Evolutionary conservation across 2,888 invertebrate species (phyloP).

Genomic region (Sphaerophoria rueppellii): DNA sequence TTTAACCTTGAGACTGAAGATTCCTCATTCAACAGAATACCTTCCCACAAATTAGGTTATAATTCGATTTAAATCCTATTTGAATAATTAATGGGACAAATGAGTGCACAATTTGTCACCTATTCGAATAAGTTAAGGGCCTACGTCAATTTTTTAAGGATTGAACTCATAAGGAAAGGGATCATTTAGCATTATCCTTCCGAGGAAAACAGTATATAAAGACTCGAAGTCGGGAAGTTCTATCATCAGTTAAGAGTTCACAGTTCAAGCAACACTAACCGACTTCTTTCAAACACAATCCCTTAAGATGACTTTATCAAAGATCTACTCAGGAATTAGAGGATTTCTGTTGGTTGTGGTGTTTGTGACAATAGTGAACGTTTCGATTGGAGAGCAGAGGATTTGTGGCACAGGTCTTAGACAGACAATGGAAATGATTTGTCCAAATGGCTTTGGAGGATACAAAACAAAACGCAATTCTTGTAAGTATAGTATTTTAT

Average conservation of each 20-base stretch:
- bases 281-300: background rate
- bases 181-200: background rate
- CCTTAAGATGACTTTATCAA: slow-evolving; percentile 27
- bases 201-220: slow-evolving; percentile 1
- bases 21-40: slow-evolving; percentile 1
- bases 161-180: slow-evolving; percentile 6
- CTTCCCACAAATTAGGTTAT: slow-evolving; percentile 46
- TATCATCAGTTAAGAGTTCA: background rate
- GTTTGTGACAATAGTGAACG: slow-evolving; percentile 6
- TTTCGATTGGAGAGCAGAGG: slow-evolving; percentile 17
- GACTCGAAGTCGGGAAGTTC: background rate
- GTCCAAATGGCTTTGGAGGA: slow-evolving; percentile 33
- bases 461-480: slow-evolving; percentile 41
- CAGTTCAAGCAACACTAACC: background rate
- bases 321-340: slow-evolving; percentile 1
- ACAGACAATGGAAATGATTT: slow-evolving; percentile 42
- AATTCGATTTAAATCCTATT: slow-evolving; percentile 39
- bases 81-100: slow-evolving; percentile 70
- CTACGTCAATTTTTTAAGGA: background rate
- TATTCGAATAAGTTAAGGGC: background rate
- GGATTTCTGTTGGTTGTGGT: background rate
- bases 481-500: slow-evolving; percentile 29
- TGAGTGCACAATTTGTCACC: slow-evolving; percentile 54
- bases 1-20: background rate
- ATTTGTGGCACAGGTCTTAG: slow-evolving; percentile 35